Conservation (phyloP, 2,888 invertebrate genomes). For the Nysson spinosus region DNA sequence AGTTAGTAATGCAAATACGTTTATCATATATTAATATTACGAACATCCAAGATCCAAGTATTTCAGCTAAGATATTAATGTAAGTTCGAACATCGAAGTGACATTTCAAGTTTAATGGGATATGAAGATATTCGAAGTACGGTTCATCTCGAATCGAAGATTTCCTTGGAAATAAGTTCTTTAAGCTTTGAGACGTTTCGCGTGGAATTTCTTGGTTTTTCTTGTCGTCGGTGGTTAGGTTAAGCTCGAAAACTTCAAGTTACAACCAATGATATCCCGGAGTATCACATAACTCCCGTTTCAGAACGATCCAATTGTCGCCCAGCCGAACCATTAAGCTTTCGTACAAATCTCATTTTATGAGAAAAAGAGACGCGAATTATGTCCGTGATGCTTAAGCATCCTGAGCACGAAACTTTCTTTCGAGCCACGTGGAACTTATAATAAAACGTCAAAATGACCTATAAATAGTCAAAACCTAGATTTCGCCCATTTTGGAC, state of each 20-base stretch:
- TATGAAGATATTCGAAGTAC: too few relatives aligned
- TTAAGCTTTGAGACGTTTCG: slow-evolving; percentile 12
- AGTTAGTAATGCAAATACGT: too few relatives aligned
- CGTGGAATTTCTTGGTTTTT: slow-evolving; percentile 22
- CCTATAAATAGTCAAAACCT: too few relatives aligned
- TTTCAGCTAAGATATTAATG: too few relatives aligned
- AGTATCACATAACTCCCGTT: slow-evolving; percentile 4
- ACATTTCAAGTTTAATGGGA: too few relatives aligned
- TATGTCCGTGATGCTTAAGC: background rate
- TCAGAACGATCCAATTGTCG: slow-evolving; percentile 39
- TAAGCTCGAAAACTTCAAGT: slow-evolving; percentile 24
- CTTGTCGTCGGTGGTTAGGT: slow-evolving; percentile 15
- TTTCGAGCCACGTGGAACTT: too few relatives aligned
- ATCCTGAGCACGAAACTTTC: too few relatives aligned
- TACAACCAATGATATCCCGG: slow-evolving; percentile 30
- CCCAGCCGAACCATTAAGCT: slow-evolving; percentile 38
- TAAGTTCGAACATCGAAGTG: too few relatives aligned
- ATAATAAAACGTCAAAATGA: too few relatives aligned
- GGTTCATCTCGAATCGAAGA: slow-evolving; percentile 17
- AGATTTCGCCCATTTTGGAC: too few relatives aligned
- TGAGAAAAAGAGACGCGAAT: slow-evolving; percentile 5
- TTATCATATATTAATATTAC: too few relatives aligned
- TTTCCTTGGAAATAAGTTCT: slow-evolving; percentile 19
- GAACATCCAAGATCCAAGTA: too few relatives aligned
- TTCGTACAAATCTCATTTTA: slow-evolving; percentile 25